Evolutionary conservation across 2,113 vertebrate species (phyloP), one percentile per base, ranked within the genome.

Genomic region (Orthonyx spaldingii): DNA sequence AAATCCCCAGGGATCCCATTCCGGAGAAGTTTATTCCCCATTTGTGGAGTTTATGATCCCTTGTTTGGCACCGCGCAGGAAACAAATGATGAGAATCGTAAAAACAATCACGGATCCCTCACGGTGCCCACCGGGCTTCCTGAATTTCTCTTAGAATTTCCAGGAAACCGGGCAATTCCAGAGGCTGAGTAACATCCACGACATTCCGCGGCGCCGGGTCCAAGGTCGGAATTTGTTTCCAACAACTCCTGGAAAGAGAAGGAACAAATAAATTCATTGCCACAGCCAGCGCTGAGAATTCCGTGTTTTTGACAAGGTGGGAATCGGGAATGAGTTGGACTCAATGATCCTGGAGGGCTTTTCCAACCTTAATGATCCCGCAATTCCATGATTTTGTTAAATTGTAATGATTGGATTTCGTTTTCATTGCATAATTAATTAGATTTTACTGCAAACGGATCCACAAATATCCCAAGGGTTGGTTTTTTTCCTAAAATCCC

Each of bases 321-420:
- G 59, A 56, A 47, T 33, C 0, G 2, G n/a, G 41, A 64, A 19
- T n/a, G n/a, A n/a, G n/a, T n/a, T n/a, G n/a, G n/a, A n/a, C n/a
- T n/a, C n/a, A n/a, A 0, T 6, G 41, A 35, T 16, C 52, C 30
- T 14, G 50, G 30, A n/a, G 24, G 35, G 35, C 5, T 57, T 65
- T 57, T 49, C 70, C 42, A 16, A 2, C 16, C 3, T n/a, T 26
- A 9, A 10, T 2, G 9, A 39, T 39, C 28, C n/a, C 0, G 0
- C 3, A 8, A 7, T 30, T 65, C 42, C 7, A 0, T 4, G 41
- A 5, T 18, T 20, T 7, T 19, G 9, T n/a, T 47, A 3, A 27
- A 55, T 19, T 10, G 14, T 8, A 24, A 47, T 41, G 19, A 28
- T 13, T 4, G 1, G 5, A 10, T 56, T n/a, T n/a, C 0, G 0